phyloP scores from a whole-genome alignment of 2,113 vertebrate genomes.

The Lepus americanus region DNA sequence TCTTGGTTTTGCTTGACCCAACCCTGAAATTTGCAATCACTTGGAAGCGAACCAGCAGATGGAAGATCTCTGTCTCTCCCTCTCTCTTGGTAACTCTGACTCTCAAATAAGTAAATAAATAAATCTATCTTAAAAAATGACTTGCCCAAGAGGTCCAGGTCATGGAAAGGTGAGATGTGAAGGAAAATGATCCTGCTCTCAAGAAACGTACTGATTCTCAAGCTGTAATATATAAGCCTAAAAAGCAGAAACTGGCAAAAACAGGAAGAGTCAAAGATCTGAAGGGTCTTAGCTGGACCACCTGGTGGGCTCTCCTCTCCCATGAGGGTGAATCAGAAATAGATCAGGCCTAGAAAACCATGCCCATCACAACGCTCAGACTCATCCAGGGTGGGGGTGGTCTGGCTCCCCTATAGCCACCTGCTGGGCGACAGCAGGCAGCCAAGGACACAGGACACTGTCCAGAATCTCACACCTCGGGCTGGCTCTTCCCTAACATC shows the following conservation, averaged over 20 bases:
- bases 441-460: background rate
- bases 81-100: too few species aligned
- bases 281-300: background rate
- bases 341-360: background rate
- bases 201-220: background rate
- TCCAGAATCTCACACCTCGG: background rate
- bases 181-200: background rate
- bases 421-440: too few species aligned
- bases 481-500: background rate
- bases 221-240: background rate
- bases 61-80: too few species aligned
- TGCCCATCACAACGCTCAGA: fast-evolving
- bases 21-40: too few species aligned
- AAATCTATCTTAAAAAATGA: too few species aligned
- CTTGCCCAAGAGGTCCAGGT: background rate
- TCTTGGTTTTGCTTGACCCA: too few species aligned
- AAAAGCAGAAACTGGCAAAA: background rate
- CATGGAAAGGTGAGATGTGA: background rate
- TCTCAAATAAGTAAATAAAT: too few species aligned
- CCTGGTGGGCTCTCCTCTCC: background rate
- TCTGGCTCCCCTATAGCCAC: background rate
- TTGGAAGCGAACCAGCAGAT: too few species aligned
- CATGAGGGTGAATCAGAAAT: background rate
- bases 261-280: background rate
- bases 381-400: fast-evolving